Evolutionary conservation across 2,888 invertebrate genomes (phyloP).

Genomic region (Dryococelus australis): DNA sequence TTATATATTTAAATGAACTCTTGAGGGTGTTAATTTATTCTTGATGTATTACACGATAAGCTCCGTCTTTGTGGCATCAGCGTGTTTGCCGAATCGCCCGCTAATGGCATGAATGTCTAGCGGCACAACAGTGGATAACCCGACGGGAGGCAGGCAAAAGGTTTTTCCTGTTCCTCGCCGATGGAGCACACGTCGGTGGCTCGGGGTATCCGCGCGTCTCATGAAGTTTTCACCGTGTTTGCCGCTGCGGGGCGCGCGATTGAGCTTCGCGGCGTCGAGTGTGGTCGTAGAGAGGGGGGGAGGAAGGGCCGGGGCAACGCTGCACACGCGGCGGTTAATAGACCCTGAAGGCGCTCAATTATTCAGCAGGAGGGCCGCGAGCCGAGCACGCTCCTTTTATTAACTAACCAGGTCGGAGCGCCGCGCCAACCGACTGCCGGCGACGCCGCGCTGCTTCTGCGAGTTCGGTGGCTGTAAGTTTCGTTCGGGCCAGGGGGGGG

Average conservation of each 20-base stretch:
- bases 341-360: slow-evolving; percentile 3
- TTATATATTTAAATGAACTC: too few relatives aligned
- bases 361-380: not conserved
- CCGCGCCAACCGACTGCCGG: not conserved
- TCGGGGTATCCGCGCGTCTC: not conserved
- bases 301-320: not conserved
- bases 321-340: not conserved
- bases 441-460: too few relatives aligned
- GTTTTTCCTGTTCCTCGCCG: not conserved
- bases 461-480: not conserved
- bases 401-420: not conserved
- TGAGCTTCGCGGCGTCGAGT: too few relatives aligned
- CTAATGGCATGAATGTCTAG: too few relatives aligned
- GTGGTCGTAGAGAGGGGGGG: too few relatives aligned
- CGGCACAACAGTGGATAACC: too few relatives aligned
- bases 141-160: too few relatives aligned
- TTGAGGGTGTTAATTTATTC: too few relatives aligned
- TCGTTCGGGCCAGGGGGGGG: too few relatives aligned
- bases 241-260: not conserved
- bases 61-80: too few relatives aligned
- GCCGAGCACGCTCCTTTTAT: not conserved
- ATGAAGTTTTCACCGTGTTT: not conserved
- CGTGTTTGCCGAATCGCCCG: too few relatives aligned
- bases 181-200: not conserved
- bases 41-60: too few relatives aligned